Percentiles rank a stretch among this genome's conserved stretches.
Evolutionary conservation across 2,113 vertebrate genomes (phyloP).

Genomic region (Brachyhypopomus occidentalis): DNA sequence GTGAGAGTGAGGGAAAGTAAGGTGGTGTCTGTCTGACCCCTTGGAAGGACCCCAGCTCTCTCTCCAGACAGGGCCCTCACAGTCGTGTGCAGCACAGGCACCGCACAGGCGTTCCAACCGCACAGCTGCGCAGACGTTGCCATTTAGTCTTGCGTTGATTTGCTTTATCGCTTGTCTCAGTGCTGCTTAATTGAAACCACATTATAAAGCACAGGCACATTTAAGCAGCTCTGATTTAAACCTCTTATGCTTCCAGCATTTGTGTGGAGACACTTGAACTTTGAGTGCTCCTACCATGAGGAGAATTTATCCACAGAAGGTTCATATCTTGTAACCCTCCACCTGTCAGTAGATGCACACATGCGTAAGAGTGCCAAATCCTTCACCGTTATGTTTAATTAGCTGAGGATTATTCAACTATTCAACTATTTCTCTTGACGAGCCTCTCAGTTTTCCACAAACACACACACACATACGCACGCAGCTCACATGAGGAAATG

Average conservation of each 20-base stretch:
- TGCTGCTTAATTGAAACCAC: no score
- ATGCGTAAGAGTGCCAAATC: background rate
- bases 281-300: background rate
- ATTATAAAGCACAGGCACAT: no score
- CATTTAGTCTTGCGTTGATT: no score
- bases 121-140: no score
- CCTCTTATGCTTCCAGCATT: no score
- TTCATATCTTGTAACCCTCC: background rate
- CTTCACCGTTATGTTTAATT: background rate
- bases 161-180: no score
- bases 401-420: background rate
- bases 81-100: no score
- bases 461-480: background rate
- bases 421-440: background rate
- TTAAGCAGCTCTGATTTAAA: no score
- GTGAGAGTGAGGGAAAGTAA: background rate
- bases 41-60: background rate
- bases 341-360: background rate
- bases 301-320: background rate
- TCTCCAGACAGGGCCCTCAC: background rate
- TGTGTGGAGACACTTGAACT: background rate
- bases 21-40: background rate
- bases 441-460: background rate
- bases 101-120: no score
- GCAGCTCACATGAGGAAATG: background rate